These are phyloP conservation scores for Maylandia zebra DNA, from an alignment of 2,113 vertebrate species.

Conservation along the genomic window DNA sequence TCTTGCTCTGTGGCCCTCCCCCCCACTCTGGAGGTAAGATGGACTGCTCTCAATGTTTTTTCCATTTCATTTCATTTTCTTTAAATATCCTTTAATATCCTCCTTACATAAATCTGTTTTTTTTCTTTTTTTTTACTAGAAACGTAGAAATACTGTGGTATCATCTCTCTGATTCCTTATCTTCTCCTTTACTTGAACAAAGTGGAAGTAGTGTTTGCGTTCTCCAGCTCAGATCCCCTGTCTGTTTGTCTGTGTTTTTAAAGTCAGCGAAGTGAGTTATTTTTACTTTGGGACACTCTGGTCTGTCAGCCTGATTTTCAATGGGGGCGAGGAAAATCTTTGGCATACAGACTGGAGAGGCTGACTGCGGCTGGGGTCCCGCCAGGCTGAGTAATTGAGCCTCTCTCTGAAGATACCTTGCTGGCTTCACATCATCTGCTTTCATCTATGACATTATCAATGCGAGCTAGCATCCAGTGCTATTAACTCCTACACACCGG, in stretches of 20 bases:
- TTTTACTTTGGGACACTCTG: slow-evolving; percentile 40
- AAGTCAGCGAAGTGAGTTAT: slow-evolving; percentile 42
- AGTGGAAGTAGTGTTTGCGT: background rate
- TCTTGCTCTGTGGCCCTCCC: slow-evolving; percentile 85
- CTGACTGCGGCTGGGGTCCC: slow-evolving; percentile 14
- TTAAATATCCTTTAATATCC: background rate
- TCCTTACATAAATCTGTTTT: background rate
- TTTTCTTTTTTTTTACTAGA: background rate
- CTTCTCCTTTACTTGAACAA: background rate
- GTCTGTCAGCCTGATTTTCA: slow-evolving; percentile 36
- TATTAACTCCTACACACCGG: slow-evolving; percentile 29
- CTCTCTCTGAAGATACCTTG: slow-evolving; percentile 37
- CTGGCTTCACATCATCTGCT: slow-evolving; percentile 35
- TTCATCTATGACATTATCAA: slow-evolving; percentile 36
- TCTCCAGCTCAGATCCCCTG: background rate
- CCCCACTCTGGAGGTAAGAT: slow-evolving; percentile 77
- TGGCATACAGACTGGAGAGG: slow-evolving; percentile 33
- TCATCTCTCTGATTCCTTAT: background rate
- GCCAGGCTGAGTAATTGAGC: slow-evolving; percentile 49
- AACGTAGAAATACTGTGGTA: background rate
- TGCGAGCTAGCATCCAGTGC: slow-evolving; percentile 14
- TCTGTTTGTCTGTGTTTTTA: slow-evolving; percentile 29
- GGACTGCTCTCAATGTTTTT: background rate
- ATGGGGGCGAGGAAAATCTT: background rate
- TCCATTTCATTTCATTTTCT: background rate